Evolutionary conservation across 2,797 vertebrate genomes (phyloP).

Genomic region (Lates japonicus): DNA sequence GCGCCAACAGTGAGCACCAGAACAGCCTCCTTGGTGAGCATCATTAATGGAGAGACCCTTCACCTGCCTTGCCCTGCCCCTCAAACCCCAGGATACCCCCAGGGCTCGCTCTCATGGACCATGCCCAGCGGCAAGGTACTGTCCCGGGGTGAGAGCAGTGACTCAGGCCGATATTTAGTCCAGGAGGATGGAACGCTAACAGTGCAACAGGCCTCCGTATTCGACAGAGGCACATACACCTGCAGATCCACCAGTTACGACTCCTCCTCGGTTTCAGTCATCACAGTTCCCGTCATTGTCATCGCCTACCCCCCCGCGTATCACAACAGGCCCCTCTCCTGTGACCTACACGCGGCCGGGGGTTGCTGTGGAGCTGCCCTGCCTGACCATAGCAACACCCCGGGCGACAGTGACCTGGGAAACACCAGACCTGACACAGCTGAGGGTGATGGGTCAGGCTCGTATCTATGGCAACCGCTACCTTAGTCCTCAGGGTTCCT

Average conservation of each 20-base stretch:
- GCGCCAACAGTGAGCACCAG: slow-evolving; percentile 80
- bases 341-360: slow-evolving; percentile 91
- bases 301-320: slow-evolving; percentile 95
- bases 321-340: slow-evolving; percentile 90
- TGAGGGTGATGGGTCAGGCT: slow-evolving; percentile 87
- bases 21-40: slow-evolving; percentile 89
- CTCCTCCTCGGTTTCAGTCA: slow-evolving; percentile 79
- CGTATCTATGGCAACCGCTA: slow-evolving; percentile 92
- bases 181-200: slow-evolving; percentile 89
- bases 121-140: slow-evolving; percentile 88
- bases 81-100: slow-evolving; percentile 31
- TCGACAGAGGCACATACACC: slow-evolving; percentile 91
- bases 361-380: slow-evolving; percentile 89
- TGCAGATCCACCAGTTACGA: slow-evolving; percentile 85
- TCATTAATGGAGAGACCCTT: slow-evolving; percentile 92
- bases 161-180: slow-evolving; percentile 82
- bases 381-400: slow-evolving; percentile 92
- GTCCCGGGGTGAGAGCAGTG: slow-evolving; percentile 80
- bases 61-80: slow-evolving; percentile 85
- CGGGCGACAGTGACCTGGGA: slow-evolving; percentile 93
- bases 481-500: slow-evolving; percentile 92
- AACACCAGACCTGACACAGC: slow-evolving; percentile 90
- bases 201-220: slow-evolving; percentile 89
- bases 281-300: slow-evolving; percentile 90
- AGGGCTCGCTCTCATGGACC: slow-evolving; percentile 86